These are phyloP conservation scores for Centrocercus urophasianus DNA, from an alignment of 2,113 vertebrate genomes.

Conservation along the genomic window DNA sequence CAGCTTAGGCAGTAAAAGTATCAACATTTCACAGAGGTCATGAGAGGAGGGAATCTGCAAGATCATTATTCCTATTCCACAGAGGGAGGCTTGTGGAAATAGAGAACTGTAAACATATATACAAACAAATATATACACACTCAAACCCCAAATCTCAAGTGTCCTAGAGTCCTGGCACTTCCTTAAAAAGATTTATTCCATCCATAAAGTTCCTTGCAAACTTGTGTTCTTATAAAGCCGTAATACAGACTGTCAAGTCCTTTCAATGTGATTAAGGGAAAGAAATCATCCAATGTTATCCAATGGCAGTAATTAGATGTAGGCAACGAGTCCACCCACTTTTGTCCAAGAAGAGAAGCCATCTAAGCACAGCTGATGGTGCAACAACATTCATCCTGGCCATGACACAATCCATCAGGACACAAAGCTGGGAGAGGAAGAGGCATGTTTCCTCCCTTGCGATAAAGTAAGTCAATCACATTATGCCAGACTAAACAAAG, in stretches of 20 bases:
- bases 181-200: constrained; percentile 44
- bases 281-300: constrained; percentile 21
- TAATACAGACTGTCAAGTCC: constrained; percentile 19
- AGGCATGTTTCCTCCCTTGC: not conserved
- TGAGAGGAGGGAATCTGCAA: not conserved
- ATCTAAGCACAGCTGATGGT: not conserved
- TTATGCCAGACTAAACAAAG: not conserved
- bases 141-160: constrained; percentile 39
- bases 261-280: not conserved
- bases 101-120: not conserved
- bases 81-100: not conserved
- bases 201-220: constrained; percentile 43
- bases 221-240: constrained; percentile 26
- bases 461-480: not conserved
- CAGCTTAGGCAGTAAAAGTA: not conserved
- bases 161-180: constrained; percentile 27
- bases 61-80: constrained; percentile 33
- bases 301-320: not conserved
- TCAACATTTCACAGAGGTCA: constrained; percentile 43
- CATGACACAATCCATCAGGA: not conserved
- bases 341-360: not conserved
- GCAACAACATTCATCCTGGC: not conserved
- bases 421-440: not conserved
- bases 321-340: not conserved
- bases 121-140: constrained; percentile 34